Base-by-base conservation (phyloP, 2,113 vertebrate species). In the Cathartes aura region DNA sequence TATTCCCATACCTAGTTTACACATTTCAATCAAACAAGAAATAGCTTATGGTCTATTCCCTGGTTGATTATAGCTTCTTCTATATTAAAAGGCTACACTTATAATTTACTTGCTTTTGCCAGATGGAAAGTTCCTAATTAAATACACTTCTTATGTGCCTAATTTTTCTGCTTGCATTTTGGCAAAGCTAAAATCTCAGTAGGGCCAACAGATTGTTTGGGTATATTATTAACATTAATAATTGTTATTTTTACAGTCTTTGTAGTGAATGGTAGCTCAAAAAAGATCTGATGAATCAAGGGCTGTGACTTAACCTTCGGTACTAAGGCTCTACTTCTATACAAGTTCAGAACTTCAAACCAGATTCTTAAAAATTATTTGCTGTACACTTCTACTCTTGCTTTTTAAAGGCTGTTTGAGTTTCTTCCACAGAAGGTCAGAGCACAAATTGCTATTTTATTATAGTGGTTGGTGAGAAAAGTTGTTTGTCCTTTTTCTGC, bases 51-150 rank as follows among this genome's bases (percentile, higher is more conserved):
- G 58, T 83, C 80, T 78, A 7, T 94, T 89, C 91, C 67, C 91
- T 64, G 11, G 68, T 38, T 84, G 47, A 75, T 89, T 84, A 40
- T 79, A 55, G 55, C 64, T 94, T 87, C 76, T 94, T 91, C 84
- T 87, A 0, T 91, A 74, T 91, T 95, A 71, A 89, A 94, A 82
- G 56, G 55, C 15, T 22, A 40, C 42, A 27, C 60, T 81, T 94
- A 82, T 5, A 72, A 87, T 92, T 92, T 87, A 42, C 63, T 91
- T 95, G 18, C 50, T 60, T 90, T 38, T 86, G 48, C 91, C 90
- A 95, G 86, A 90, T 96, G 87, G 68, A 68, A 91, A 75, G 68
- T 87, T 95, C 72, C 81, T 96, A 84, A 95, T 97, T 91, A 94
- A 94, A 91, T 81, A 63, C 52, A 56, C 43, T 95, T 94, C 68